phyloP scores from a whole-genome alignment of 2,797 vertebrate genomes.

The Pitangus sulphuratus region DNA sequence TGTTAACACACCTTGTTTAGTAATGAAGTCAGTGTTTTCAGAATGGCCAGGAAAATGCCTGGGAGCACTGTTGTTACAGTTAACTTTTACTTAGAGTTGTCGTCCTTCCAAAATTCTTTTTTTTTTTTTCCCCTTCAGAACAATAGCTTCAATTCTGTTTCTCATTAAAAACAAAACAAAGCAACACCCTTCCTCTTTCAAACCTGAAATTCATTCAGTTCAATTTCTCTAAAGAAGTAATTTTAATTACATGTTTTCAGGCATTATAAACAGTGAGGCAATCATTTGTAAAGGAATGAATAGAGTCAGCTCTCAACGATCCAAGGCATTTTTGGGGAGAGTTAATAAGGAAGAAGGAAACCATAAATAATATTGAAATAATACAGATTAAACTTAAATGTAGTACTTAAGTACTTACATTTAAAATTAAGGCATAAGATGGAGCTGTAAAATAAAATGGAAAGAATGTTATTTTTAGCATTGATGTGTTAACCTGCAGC shows the following conservation, averaged over 20 bases:
- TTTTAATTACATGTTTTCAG: constrained; percentile 47
- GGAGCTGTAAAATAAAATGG: neutral
- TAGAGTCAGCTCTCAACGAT: constrained; percentile 23
- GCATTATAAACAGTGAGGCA: constrained; percentile 31
- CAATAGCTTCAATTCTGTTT: constrained; percentile 56
- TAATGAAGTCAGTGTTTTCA: constrained; percentile 54
- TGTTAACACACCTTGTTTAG: constrained; percentile 58
- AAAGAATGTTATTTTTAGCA: neutral
- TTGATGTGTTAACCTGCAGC: neutral
- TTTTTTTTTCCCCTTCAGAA: neutral
- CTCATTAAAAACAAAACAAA: constrained; percentile 59
- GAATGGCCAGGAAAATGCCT: constrained; percentile 45
- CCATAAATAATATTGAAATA: neutral
- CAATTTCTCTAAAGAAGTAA: neutral
- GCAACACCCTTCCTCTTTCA: constrained; percentile 64
- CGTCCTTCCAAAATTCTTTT: constrained; percentile 15
- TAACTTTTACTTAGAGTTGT: constrained; percentile 63
- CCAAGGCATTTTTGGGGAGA: neutral
- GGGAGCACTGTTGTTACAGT: constrained; percentile 55
- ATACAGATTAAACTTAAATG: neutral
- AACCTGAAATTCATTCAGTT: constrained; percentile 60
- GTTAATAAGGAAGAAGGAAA: constrained; percentile 32
- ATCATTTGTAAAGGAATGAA: constrained; percentile 19
- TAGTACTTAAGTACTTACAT: neutral
- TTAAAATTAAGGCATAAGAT: neutral